These are phyloP conservation scores for Pedionomus torquatus DNA, from an alignment of 2,113 vertebrate species.

Conservation along the genomic window DNA sequence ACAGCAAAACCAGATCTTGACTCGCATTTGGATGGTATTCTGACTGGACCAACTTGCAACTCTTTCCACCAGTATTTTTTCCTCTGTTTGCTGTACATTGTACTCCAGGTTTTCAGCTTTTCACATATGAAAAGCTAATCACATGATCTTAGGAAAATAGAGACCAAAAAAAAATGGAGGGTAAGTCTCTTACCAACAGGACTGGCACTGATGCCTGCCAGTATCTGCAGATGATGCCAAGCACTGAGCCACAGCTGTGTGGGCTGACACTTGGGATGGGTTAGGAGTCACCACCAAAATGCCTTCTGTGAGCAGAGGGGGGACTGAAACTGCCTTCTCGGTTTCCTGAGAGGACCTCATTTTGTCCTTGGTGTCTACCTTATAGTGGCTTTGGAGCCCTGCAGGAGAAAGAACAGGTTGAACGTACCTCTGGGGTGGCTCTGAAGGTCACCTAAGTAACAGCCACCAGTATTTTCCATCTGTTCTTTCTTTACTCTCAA, in stretches of 20 bases:
- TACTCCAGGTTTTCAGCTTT: neutral
- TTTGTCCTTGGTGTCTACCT: neutral
- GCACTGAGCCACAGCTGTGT: fast-evolving
- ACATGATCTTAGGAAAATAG: neutral
- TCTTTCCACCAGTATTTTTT: neutral
- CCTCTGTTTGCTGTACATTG: neutral
- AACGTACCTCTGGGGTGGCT: fast-evolving
- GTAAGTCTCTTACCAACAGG: neutral
- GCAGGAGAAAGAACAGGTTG: neutral
- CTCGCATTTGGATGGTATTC: neutral
- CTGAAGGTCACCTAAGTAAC: neutral
- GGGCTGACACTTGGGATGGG: neutral
- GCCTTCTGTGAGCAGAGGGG: neutral
- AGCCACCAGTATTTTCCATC: neutral
- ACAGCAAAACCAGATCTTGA: neutral
- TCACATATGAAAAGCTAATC: neutral
- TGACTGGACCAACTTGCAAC: neutral
- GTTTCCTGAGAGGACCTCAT: neutral
- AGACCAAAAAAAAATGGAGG: neutral
- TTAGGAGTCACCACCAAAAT: neutral
- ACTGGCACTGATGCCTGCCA: neutral
- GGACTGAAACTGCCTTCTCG: neutral
- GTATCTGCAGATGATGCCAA: neutral
- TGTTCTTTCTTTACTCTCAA: neutral
- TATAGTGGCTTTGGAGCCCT: fast-evolving